Base-by-base conservation (phyloP, 2,888 invertebrate genomes). In the Cephus runcator region DNA sequence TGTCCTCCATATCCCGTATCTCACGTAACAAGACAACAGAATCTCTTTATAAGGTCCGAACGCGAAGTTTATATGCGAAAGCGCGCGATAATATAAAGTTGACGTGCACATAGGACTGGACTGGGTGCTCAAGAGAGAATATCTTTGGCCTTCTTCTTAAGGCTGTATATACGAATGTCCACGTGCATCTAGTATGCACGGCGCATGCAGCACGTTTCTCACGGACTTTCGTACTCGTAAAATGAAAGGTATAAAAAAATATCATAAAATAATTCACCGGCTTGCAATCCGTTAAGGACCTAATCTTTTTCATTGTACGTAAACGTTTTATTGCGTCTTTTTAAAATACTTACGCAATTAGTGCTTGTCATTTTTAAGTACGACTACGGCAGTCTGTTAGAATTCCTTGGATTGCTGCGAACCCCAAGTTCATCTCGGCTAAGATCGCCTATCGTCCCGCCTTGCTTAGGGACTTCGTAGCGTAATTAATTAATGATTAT, bases 1-100 rank as follows among this genome's bases (percentile, higher is more conserved):
- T 12, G 34, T 34, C 33, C 36, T 30, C 12, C 80, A 79, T 81
- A 82, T 83, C 84, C 83, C 84, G 81, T 81, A 85, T 87, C 84
- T 84, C 86, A 85, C 87, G 87, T 88, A 89, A 89, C 88, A 87
- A 89, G 88, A 89, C 88, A 88, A 89, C 88, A 84, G 85, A 84
- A 86, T 56, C 85, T 86, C 88, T 89, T 89, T 89, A 86, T 87
- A 88, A 87, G 88, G 88, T 80, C 83, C 82, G 80, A 82, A 80
- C 78, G 79, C 76, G 78, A 79, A 82, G 80, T 78, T 78, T 78
- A 78, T 75, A 69, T 78, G 74, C 78, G 31, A 75, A n/a, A n/a
- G 77, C 36, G 33, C 35, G 77, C 76, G 69, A 77, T 77, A 75
- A 77, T 69, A 75, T 71, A 77, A 75, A 77, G 75, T 40, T 77